These are phyloP conservation scores for Zophobas atratus DNA, from an alignment of 1,140 invertebrate species.

Conservation along the genomic window DNA sequence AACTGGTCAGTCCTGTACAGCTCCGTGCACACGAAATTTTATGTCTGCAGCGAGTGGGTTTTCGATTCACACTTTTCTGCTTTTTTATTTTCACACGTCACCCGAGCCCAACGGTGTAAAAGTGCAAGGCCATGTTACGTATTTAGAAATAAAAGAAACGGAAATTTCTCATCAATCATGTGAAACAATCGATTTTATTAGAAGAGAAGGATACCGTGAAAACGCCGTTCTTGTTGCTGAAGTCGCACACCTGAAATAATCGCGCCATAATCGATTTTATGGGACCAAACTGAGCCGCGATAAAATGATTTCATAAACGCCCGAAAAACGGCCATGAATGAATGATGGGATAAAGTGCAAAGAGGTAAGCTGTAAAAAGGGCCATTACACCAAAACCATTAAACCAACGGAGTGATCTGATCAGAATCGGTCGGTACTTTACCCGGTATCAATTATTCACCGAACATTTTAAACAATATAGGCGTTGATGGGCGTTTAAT, in stretches of 20 bases:
- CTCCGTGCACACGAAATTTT: slow-evolving; percentile 13
- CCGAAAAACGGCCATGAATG: slow-evolving; percentile 5
- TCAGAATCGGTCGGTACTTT: slow-evolving; percentile 8
- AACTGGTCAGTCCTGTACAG: slow-evolving; percentile 59
- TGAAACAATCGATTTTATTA: slow-evolving; percentile 41
- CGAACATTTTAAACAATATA: slow-evolving; percentile 20
- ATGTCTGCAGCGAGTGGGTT: slow-evolving; percentile 19
- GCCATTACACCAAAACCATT: slow-evolving; percentile 16
- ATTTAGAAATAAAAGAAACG: slow-evolving; percentile 29
- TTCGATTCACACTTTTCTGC: background rate
- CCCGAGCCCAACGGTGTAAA: background rate
- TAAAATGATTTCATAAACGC: background rate
- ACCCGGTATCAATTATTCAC: slow-evolving; percentile 12
- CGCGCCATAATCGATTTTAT: slow-evolving; percentile 20
- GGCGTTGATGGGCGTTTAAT: slow-evolving; percentile 23
- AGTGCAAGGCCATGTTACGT: slow-evolving; percentile 1
- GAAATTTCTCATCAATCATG: slow-evolving; percentile 34
- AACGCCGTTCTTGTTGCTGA: slow-evolving; percentile 16
- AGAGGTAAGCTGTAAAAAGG: slow-evolving; percentile 22
- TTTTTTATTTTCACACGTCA: background rate
- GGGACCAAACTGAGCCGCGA: background rate
- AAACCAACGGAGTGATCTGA: slow-evolving; percentile 19
- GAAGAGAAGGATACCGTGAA: slow-evolving; percentile 13
- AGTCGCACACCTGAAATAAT: slow-evolving; percentile 18
- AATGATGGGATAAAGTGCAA: slow-evolving; percentile 20